phyloP scores from a whole-genome alignment of 2,888 invertebrate species.

The Micoletzkya japonica region DNA sequence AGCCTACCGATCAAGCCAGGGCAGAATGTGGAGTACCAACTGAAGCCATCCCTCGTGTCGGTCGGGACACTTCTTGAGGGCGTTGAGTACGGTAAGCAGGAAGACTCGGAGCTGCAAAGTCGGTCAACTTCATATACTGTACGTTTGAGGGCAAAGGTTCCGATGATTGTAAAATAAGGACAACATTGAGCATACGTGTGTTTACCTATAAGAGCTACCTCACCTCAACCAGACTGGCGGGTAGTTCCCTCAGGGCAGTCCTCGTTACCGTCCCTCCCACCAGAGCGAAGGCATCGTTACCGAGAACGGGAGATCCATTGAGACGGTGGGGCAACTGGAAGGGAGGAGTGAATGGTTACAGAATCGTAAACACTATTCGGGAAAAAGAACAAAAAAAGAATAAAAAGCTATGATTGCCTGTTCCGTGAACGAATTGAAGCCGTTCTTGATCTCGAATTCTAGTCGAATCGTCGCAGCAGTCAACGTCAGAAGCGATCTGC shows the following conservation, averaged over 20 bases:
- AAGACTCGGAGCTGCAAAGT: slow-evolving; percentile 79
- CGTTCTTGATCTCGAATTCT: slow-evolving; percentile 56
- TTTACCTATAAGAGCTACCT: background rate
- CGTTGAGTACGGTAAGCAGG: slow-evolving; percentile 77
- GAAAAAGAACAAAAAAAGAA: background rate
- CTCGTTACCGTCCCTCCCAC: slow-evolving; percentile 4
- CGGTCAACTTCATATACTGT: background rate
- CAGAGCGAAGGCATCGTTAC: background rate
- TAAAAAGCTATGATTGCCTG: no score
- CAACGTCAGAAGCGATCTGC: slow-evolving; percentile 55
- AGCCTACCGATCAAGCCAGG: slow-evolving; percentile 80
- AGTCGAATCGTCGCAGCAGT: slow-evolving; percentile 58
- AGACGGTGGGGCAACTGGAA: background rate
- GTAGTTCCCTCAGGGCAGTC: slow-evolving; percentile 10
- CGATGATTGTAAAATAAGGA: no score
- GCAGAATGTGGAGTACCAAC: slow-evolving; percentile 79
- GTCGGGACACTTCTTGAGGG: slow-evolving; percentile 70
- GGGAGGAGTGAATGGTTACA: background rate
- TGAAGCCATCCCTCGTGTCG: slow-evolving; percentile 81
- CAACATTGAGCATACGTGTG: background rate
- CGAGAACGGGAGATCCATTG: slow-evolving; percentile 3
- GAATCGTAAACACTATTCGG: slow-evolving; percentile 4
- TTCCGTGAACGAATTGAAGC: slow-evolving; percentile 42
- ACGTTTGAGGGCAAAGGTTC: background rate
- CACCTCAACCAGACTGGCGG: slow-evolving; percentile 23